Evolutionary conservation across 2,113 vertebrate species (phyloP).

Genomic region (Caloenas nicobarica): DNA sequence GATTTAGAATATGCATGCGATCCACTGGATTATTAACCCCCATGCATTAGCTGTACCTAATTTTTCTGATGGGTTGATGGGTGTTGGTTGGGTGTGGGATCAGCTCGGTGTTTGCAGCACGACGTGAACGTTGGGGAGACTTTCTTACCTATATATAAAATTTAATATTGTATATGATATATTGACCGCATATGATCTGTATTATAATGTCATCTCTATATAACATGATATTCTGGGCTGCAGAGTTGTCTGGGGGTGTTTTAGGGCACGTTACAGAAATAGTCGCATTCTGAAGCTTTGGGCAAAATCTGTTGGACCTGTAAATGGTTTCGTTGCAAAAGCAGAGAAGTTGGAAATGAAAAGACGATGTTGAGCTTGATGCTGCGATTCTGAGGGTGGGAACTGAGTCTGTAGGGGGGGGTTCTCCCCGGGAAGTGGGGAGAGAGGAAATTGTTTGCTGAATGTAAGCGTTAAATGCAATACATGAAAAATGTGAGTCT

Average conservation of each 20-base stretch:
- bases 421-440: accelerated
- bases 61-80: accelerated
- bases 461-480: neutral
- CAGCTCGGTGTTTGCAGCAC: neutral
- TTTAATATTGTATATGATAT: too few relatives aligned
- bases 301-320: neutral
- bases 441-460: neutral
- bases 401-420: neutral
- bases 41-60: accelerated
- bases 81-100: accelerated
- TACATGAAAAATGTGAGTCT: neutral
- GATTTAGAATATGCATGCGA: neutral
- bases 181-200: neutral
- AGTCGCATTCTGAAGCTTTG: neutral
- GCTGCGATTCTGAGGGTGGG: neutral
- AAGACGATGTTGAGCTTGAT: accelerated
- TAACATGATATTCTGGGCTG: neutral
- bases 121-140: accelerated
- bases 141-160: neutral
- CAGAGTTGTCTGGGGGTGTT: neutral
- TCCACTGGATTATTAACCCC: neutral
- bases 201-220: accelerated
- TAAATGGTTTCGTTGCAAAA: neutral
- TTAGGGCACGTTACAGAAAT: neutral
- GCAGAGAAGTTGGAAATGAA: neutral